Percentiles rank a stretch among this genome's conserved stretches.
Evolutionary conservation across 2,797 vertebrate genomes (phyloP).

Genomic region (Onychomys leucogaster): DNA sequence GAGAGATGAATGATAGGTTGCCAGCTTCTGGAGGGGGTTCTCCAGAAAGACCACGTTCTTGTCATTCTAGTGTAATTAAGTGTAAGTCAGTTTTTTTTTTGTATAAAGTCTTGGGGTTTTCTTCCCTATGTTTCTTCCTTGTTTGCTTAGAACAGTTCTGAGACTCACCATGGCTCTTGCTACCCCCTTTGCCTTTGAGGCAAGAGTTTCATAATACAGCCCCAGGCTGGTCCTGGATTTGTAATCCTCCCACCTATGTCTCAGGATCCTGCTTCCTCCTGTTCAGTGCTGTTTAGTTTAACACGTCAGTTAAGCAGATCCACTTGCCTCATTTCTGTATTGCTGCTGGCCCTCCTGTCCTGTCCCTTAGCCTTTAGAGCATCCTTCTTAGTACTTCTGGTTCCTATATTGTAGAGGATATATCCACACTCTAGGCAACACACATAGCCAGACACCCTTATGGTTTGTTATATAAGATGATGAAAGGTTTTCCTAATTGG

Average conservation of each 20-base stretch:
- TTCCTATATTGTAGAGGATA: conserved; percentile 45
- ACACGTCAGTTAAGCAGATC: neutral
- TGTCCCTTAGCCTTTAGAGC: neutral
- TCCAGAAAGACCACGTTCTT: neutral
- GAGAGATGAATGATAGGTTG: conserved; percentile 15
- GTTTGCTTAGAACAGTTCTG: conserved; percentile 39
- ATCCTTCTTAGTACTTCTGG: conserved; percentile 33
- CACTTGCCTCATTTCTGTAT: neutral
- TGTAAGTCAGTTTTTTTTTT: conserved; percentile 36
- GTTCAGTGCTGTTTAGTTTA: neutral
- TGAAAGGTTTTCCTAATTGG: conserved; percentile 44
- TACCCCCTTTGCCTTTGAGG: neutral
- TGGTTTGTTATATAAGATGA: conserved; percentile 29
- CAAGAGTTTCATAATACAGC: neutral
- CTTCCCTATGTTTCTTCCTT: neutral
- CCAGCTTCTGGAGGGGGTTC: neutral
- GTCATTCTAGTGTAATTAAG: conserved; percentile 15
- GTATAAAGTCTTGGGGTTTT: conserved; percentile 23
- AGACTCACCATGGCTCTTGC: neutral
- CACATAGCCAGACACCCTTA: neutral
- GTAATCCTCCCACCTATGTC: neutral
- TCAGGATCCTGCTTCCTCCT: neutral
- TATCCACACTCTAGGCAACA: neutral
- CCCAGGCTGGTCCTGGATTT: neutral
- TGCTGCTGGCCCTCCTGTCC: neutral